phyloP scores from a whole-genome alignment of 2,797 vertebrate species.

The Neosilurus mollespiculum region DNA sequence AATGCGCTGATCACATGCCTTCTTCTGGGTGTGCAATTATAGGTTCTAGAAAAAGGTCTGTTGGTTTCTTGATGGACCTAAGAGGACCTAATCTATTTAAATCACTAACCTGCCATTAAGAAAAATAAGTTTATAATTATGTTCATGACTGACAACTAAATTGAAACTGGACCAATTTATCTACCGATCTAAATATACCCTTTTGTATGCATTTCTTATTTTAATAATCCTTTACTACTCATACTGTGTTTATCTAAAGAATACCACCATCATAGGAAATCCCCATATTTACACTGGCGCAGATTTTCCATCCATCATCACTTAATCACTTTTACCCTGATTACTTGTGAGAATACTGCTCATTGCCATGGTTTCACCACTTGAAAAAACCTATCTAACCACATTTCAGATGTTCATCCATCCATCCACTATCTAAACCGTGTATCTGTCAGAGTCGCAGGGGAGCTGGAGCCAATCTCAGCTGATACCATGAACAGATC shows the following conservation, averaged over 20 bases:
- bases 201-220: not conserved
- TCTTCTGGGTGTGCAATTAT: not conserved
- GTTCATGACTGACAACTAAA: not conserved
- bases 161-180: not conserved
- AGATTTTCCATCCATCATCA: not conserved
- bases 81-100: not conserved
- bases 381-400: not conserved
- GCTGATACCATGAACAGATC: no score
- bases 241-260: not conserved
- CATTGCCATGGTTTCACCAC: not conserved
- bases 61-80: not conserved
- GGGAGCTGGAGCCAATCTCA: no score
- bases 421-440: no score
- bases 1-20: not conserved
- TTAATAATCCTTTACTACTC: not conserved
- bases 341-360: not conserved
- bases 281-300: not conserved
- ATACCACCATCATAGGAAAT: not conserved
- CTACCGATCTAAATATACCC: no score
- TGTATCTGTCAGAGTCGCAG: no score
- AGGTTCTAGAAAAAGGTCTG: not conserved
- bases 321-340: not conserved
- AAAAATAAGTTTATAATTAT: not conserved
- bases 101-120: no score
- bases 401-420: not conserved